A percentile compares a stretch with the other conserved stretches of the same genome.
Conservation (phyloP, 2,113 vertebrate species). For the Campylomormyrus numenius region DNA sequence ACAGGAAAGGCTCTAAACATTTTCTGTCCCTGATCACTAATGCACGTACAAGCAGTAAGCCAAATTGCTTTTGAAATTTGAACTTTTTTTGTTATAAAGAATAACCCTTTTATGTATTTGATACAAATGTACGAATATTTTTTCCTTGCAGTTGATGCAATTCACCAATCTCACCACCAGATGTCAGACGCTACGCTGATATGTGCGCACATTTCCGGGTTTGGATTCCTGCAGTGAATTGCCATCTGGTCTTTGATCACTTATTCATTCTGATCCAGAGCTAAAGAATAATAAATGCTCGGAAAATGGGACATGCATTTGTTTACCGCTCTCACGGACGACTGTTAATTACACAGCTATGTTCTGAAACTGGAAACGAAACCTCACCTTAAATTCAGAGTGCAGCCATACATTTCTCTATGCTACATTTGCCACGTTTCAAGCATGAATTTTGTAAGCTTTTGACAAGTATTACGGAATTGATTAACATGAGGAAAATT, state of each 20-base stretch:
- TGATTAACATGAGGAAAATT: slow-evolving; percentile 2
- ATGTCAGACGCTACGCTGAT: slow-evolving; percentile 40
- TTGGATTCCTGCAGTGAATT: slow-evolving; percentile 39
- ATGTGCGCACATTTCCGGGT: slow-evolving; percentile 19
- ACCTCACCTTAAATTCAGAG: background rate
- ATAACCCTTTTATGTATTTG: background rate
- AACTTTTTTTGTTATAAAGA: background rate
- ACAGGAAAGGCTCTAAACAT: background rate
- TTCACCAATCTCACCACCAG: slow-evolving; percentile 46
- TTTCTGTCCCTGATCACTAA: background rate
- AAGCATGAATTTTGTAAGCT: background rate
- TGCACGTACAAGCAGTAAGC: background rate
- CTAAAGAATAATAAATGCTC: slow-evolving; percentile 51
- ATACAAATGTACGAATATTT: background rate
- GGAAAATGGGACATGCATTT: slow-evolving; percentile 44
- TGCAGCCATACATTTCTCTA: background rate
- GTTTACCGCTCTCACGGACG: slow-evolving; percentile 35
- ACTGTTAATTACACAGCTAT: slow-evolving; percentile 32
- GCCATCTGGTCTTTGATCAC: slow-evolving; percentile 55
- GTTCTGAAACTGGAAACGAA: slow-evolving; percentile 28
- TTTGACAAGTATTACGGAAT: slow-evolving; percentile 5
- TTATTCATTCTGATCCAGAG: slow-evolving; percentile 54
- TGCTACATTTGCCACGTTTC: background rate
- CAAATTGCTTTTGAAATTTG: background rate
- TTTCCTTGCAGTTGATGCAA: slow-evolving; percentile 29